These are phyloP conservation scores for Norana najaformis DNA, from an alignment of 2,888 invertebrate genomes.

Conservation along the genomic window DNA sequence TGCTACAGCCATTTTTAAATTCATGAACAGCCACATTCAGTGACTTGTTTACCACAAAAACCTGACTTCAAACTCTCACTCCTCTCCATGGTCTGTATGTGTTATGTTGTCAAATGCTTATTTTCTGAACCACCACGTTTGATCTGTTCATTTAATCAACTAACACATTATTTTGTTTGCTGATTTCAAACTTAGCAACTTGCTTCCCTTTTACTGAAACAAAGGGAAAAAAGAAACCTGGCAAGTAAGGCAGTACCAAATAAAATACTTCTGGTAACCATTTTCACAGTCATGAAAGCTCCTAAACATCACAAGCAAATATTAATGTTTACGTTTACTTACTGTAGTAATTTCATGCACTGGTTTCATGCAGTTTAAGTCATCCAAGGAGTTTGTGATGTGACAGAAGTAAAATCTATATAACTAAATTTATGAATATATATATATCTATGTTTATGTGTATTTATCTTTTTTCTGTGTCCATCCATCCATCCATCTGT, in stretches of 20 bases:
- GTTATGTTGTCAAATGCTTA: neutral
- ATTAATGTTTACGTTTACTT: neutral
- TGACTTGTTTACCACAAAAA: neutral
- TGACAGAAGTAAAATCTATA: neutral
- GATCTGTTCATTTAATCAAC: neutral
- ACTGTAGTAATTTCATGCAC: neutral
- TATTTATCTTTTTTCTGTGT: too few species aligned
- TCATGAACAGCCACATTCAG: neutral
- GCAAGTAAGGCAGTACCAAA: slow-evolving; percentile 5
- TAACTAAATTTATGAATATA: too few species aligned
- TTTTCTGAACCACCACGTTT: neutral
- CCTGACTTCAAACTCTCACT: neutral
- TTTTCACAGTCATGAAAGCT: neutral
- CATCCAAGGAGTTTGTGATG: neutral
- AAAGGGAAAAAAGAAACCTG: neutral
- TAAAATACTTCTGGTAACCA: neutral
- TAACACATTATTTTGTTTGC: neutral
- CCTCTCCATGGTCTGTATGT: neutral
- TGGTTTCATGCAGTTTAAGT: neutral
- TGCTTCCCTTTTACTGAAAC: neutral
- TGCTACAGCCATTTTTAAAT: neutral
- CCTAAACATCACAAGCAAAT: neutral
- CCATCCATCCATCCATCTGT: neutral
- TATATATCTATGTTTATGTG: neutral
- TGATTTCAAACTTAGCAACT: neutral